phyloP scores from a whole-genome alignment of 2,888 invertebrate species.

The Drosophila mayaguana region DNA sequence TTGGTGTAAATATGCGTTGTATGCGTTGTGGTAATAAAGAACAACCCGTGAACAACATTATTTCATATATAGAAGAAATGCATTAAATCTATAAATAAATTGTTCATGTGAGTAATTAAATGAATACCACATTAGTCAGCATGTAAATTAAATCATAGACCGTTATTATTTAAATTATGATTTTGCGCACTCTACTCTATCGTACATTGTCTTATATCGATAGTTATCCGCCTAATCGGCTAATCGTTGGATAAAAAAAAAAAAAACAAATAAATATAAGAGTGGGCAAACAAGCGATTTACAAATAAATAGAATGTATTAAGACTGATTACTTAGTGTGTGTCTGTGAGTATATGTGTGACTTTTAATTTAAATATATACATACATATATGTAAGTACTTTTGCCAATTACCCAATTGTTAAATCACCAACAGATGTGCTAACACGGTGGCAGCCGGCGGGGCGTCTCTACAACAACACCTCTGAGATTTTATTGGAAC shows the following conservation, averaged over 20 bases:
- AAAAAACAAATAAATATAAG: slow-evolving; percentile 12
- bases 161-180: slow-evolving; percentile 28
- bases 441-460: slow-evolving; percentile 25
- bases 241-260: slow-evolving; percentile 22
- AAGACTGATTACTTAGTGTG: slow-evolving; percentile 6
- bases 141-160: background rate
- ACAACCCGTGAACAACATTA: background rate
- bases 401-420: slow-evolving; percentile 22
- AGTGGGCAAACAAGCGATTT: slow-evolving; percentile 9
- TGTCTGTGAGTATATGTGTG: slow-evolving; percentile 8
- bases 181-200: slow-evolving; percentile 11
- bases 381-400: background rate
- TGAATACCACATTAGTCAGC: background rate
- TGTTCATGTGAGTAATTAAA: background rate
- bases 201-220: slow-evolving; percentile 24
- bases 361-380: background rate
- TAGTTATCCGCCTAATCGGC: slow-evolving; percentile 19
- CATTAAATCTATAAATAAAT: background rate
- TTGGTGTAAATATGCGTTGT: no score
- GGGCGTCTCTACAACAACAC: slow-evolving; percentile 21
- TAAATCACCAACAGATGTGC: slow-evolving; percentile 39
- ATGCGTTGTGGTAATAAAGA: background rate
- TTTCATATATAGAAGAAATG: background rate
- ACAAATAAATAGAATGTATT: background rate
- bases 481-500: slow-evolving; percentile 44